These are phyloP conservation scores for Pammene aurita DNA, from an alignment of 2,888 invertebrate species.

Conservation along the genomic window DNA sequence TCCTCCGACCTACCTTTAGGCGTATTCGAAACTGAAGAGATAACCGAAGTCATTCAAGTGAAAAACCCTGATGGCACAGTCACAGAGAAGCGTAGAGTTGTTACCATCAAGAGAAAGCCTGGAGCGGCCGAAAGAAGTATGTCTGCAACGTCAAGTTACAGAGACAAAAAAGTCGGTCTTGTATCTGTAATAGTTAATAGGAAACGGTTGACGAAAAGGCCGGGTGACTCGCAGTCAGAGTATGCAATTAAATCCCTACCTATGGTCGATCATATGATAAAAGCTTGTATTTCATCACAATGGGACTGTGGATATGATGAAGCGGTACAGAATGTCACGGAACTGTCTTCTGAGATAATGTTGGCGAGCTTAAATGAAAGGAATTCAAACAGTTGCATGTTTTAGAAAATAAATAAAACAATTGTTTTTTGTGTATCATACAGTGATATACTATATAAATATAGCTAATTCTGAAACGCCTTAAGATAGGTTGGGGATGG, in stretches of 20 bases:
- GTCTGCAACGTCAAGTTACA: neutral
- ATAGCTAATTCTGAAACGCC: no score
- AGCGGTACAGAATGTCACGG: no score
- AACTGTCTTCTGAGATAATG: no score
- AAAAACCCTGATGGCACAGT: conserved; percentile 7
- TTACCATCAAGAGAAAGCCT: conserved; percentile 1
- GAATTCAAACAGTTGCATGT: no score
- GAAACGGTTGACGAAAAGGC: no score
- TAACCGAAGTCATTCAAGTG: conserved; percentile 14
- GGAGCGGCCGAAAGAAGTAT: neutral
- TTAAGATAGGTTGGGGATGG: no score
- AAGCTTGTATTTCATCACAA: neutral
- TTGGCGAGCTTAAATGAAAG: no score
- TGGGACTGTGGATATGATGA: no score
- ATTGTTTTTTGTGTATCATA: no score
- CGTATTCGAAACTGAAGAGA: conserved; percentile 17
- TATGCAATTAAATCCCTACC: neutral
- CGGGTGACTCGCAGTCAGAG: neutral
- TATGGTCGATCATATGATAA: neutral
- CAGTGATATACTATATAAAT: no score
- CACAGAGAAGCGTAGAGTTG: conserved; percentile 2
- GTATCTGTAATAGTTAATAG: neutral
- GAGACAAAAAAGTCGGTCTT: conserved; percentile 10
- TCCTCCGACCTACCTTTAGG: conserved; percentile 14
- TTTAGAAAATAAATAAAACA: no score